Evolutionary conservation across 2,797 vertebrate species (phyloP).

Genomic region (Chrosomus eos): DNA sequence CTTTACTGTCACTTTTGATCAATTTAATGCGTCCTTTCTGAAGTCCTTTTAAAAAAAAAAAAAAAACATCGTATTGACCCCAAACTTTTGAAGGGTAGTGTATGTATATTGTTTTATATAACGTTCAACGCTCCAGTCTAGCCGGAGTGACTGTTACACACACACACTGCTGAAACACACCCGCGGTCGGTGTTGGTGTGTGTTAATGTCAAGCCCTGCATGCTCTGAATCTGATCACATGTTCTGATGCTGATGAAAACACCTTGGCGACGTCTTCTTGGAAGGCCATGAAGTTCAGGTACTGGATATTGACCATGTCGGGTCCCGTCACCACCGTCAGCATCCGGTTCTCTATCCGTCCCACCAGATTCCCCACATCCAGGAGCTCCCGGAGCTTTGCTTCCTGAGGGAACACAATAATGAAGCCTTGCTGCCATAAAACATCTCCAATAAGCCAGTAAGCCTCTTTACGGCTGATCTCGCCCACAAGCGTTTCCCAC

Average conservation of each 20-base stretch:
- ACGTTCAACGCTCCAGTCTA: no score
- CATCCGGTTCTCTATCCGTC: constrained; percentile 93
- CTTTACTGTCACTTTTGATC: no score
- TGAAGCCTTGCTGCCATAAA: not conserved
- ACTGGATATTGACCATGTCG: constrained; percentile 94
- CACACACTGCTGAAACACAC: no score
- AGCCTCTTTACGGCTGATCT: constrained; percentile 31
- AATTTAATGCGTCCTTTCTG: no score
- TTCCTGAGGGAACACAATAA: constrained; percentile 78
- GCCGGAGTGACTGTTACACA: no score
- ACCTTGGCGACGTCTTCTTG: constrained; percentile 98
- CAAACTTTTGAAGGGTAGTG: no score
- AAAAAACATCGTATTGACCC: no score
- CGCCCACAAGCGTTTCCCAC: not conserved
- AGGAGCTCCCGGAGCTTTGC: constrained; percentile 94
- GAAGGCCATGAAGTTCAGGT: constrained; percentile 94
- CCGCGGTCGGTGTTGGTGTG: no score
- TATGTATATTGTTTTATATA: no score
- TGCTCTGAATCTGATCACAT: not conserved
- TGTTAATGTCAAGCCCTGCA: no score
- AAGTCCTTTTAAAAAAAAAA: no score
- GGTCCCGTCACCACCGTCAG: constrained; percentile 94
- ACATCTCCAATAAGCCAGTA: not conserved
- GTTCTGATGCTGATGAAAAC: constrained; percentile 26
- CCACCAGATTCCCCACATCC: constrained; percentile 90